Evolutionary conservation across 2,797 vertebrate genomes (phyloP).

Genomic region (Saxicola maurus): DNA sequence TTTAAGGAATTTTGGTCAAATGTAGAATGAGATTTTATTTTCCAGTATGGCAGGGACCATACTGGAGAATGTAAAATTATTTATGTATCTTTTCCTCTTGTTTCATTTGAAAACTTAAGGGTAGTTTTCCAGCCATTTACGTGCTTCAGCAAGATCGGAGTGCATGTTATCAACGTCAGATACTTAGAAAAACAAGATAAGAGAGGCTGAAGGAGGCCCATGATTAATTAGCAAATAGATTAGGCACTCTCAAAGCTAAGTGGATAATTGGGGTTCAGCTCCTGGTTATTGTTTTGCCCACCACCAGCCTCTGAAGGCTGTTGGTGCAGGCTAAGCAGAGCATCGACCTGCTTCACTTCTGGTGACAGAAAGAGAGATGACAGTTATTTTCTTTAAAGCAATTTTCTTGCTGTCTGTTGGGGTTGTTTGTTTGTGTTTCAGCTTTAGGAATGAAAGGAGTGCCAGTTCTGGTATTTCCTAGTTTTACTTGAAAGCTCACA

Average conservation of each 20-base stretch:
- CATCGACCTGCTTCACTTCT: neutral
- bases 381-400: neutral
- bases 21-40: neutral
- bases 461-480: neutral
- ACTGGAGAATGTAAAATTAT: neutral
- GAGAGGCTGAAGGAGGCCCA: conserved; percentile 5
- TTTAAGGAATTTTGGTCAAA: neutral
- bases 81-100: neutral
- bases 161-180: rapidly evolving
- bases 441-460: conserved; percentile 6
- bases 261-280: conserved; percentile 33
- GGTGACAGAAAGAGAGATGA: conserved; percentile 9
- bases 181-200: conserved; percentile 53
- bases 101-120: neutral
- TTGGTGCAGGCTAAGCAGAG: neutral
- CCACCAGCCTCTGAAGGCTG: neutral
- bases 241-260: neutral
- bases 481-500: neutral
- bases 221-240: conserved; percentile 51
- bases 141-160: neutral
- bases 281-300: conserved; percentile 31
- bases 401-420: conserved; percentile 5
- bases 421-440: neutral
- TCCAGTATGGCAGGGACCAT: neutral
- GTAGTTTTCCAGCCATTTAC: neutral